Evolutionary conservation across 2,113 vertebrate genomes (phyloP).

Genomic region (Paralichthys olivaceus): DNA sequence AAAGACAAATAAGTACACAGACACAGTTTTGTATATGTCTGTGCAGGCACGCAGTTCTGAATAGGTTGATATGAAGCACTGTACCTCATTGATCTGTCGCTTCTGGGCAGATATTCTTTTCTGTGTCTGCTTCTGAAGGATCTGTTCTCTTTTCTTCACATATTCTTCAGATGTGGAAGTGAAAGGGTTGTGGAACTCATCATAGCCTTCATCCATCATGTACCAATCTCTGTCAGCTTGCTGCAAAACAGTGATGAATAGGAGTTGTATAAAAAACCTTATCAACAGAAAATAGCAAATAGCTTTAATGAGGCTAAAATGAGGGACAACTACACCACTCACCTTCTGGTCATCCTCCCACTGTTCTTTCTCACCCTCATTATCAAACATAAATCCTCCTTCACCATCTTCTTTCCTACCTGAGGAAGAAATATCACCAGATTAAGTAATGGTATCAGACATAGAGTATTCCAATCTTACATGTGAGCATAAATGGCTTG

Average conservation of each 20-base stretch:
- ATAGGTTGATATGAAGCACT: background rate
- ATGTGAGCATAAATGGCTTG: background rate
- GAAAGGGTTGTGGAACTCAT: constrained; percentile 96
- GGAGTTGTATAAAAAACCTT: constrained; percentile 1
- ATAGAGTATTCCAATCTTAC: constrained; percentile 1
- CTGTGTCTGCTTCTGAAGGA: constrained; percentile 95
- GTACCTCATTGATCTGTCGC: constrained; percentile 97
- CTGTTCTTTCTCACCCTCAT: constrained; percentile 91
- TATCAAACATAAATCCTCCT: constrained; percentile 91
- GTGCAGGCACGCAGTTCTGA: background rate
- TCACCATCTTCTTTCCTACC: constrained; percentile 87
- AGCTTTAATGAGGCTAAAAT: background rate
- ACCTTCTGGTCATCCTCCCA: constrained; percentile 98
- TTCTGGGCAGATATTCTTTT: constrained; percentile 97
- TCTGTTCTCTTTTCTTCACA: constrained; percentile 94
- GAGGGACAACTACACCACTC: constrained; percentile 32
- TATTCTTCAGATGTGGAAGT: constrained; percentile 95
- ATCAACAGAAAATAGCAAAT: background rate
- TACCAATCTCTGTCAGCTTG: constrained; percentile 99
- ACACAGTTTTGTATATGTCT: background rate
- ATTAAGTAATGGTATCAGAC: background rate
- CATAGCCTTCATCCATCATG: constrained; percentile 99
- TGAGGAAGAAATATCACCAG: constrained; percentile 52
- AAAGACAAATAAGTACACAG: background rate
- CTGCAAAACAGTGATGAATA: constrained; percentile 73